Conservation (phyloP, 2,888 invertebrate genomes). For the Dyspetes luteomarginatus region DNA sequence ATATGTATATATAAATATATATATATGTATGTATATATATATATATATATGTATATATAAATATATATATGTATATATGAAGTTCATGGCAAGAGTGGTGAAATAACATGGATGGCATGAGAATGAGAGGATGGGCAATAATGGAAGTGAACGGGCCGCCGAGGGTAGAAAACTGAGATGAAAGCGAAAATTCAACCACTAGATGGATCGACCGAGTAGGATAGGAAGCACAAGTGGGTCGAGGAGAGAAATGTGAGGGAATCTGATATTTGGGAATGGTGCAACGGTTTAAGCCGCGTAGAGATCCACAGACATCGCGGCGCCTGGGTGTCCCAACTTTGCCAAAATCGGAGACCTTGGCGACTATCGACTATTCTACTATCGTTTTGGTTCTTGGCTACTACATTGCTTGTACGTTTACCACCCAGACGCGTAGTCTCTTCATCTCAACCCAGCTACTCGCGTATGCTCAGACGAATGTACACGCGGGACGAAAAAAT, state of each 20-base stretch:
- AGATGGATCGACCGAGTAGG: neutral
- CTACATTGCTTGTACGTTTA: slow-evolving; percentile 18
- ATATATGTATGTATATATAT: too few relatives aligned
- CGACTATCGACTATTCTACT: slow-evolving; percentile 67
- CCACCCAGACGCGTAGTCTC: neutral
- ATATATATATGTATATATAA: too few relatives aligned
- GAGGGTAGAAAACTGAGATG: neutral
- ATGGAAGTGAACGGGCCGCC: neutral
- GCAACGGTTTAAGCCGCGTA: slow-evolving; percentile 61
- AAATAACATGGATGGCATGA: neutral
- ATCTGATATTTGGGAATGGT: slow-evolving; percentile 48
- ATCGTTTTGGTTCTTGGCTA: slow-evolving; percentile 41
- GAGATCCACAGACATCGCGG: slow-evolving; percentile 73
- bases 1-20: too few relatives aligned
- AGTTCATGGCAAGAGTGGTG: neutral
- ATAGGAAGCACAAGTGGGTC: neutral
- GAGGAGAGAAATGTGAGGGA: neutral
- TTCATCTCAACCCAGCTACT: neutral
- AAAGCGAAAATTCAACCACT: neutral
- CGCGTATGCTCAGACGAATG: neutral
- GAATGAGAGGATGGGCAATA: neutral
- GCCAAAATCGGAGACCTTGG: slow-evolving; percentile 73
- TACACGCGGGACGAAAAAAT: neutral
- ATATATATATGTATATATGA: too few relatives aligned
- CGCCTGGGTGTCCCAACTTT: slow-evolving; percentile 72